Conservation (phyloP, 1,140 invertebrate genomes). For the Aphidius gifuensis region DNA sequence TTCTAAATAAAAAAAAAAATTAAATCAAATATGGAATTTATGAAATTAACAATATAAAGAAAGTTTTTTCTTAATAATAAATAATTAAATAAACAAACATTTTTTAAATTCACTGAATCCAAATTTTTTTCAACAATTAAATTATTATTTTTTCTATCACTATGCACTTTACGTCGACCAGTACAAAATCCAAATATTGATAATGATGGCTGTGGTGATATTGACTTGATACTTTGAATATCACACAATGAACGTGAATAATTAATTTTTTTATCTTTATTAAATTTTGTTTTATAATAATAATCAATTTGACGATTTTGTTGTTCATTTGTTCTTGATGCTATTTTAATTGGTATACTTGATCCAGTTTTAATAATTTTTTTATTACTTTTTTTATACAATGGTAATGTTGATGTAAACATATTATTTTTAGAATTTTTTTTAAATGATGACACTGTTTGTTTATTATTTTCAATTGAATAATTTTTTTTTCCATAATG, state of each 20-base stretch:
- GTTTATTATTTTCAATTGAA: background rate
- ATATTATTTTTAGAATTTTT: slow-evolving; percentile 17
- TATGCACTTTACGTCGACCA: slow-evolving; percentile 34
- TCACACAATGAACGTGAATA: slow-evolving; percentile 33
- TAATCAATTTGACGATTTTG: slow-evolving; percentile 21
- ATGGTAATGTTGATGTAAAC: slow-evolving; percentile 35
- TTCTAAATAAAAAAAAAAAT: too few relatives aligned
- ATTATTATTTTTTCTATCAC: slow-evolving; percentile 14
- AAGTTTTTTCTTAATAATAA: background rate
- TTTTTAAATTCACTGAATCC: too few relatives aligned
- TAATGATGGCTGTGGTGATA: slow-evolving; percentile 32
- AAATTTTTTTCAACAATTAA: background rate
- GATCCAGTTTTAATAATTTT: slow-evolving; percentile 34
- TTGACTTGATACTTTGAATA: slow-evolving; percentile 29
- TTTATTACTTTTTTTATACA: slow-evolving; percentile 35
- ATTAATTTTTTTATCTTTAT: slow-evolving; percentile 35
- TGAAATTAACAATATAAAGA: background rate
- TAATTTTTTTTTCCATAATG: background rate
- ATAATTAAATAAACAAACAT: too few relatives aligned
- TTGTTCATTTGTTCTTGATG: slow-evolving; percentile 14
- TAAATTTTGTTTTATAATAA: slow-evolving; percentile 12
- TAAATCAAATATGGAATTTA: background rate
- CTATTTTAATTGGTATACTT: slow-evolving; percentile 36
- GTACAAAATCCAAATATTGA: slow-evolving; percentile 53
- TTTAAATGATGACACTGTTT: too few relatives aligned